Percentiles rank a stretch among this genome's conserved stretches.
phyloP scores from a whole-genome alignment of 2,113 vertebrate species.

The Gymnogyps californianus region DNA sequence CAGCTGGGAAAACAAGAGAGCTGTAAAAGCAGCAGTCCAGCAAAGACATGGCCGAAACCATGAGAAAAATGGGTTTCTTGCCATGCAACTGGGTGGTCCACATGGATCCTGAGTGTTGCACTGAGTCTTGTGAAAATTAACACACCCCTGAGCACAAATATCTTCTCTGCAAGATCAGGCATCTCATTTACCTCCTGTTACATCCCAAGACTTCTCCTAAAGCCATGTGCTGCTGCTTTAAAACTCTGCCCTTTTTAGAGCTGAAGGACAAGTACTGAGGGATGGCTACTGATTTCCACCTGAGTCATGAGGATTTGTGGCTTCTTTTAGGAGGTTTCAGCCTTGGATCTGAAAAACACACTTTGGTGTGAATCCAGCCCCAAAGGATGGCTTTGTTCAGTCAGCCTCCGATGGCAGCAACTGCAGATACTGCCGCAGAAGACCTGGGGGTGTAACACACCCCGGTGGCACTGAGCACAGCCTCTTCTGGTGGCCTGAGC shows the following conservation, averaged over 20 bases:
- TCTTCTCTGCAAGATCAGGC: background rate
- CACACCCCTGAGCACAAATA: background rate
- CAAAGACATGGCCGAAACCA: background rate
- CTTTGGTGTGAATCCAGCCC: background rate
- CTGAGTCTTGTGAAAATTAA: background rate
- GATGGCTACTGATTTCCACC: background rate
- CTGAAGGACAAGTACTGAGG: background rate
- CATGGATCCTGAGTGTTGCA: background rate
- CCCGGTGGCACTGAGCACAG: background rate
- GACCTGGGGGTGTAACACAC: background rate
- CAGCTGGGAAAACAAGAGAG: slow-evolving; percentile 68
- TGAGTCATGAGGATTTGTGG: background rate
- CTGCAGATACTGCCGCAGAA: background rate
- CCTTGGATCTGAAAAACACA: background rate
- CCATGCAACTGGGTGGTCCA: slow-evolving; percentile 42
- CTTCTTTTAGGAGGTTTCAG: background rate
- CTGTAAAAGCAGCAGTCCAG: background rate
- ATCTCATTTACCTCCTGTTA: background rate
- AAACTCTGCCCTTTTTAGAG: background rate
- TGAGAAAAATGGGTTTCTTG: background rate
- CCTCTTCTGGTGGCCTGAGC: background rate
- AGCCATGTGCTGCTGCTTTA: background rate
- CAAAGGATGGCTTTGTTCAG: background rate
- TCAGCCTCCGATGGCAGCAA: background rate
- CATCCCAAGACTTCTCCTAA: background rate